Evolutionary conservation across 2,888 invertebrate genomes (phyloP), one percentile per base, ranked within the genome.

Genomic region (Bombylius major): DNA sequence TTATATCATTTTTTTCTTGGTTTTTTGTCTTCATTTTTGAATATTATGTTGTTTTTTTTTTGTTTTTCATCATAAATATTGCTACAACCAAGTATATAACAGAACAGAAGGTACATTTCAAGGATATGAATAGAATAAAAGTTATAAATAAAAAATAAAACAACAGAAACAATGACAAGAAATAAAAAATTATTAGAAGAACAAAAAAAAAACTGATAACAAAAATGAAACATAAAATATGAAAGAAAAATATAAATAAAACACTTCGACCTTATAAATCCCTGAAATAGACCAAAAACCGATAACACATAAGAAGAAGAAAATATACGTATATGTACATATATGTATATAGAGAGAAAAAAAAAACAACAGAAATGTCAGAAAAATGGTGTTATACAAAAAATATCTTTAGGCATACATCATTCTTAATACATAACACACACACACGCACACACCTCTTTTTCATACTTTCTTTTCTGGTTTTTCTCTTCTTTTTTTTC

Each of bases 241-340:
- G 39, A 23, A 23, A 42, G 39, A 11, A 7, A 42, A 11, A 46
- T 14, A 51, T 31, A 51, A 51, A 51, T 51, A 45, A 51, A 51
- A 51, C 46, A 51, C 51, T 51, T 51, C 50, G 39, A 46, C 54
- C 36, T 50, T 36, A 50, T 54, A 54, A 54, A 54, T 50, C 50
- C 54, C 50, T 14, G 49, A 49, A 54, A 54, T 54, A 54, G 54
- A 54, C 54, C 42, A 49, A 54, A 54, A 49, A 48, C 54, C 44
- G 49, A 49, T 54, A 49, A 49, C n/a, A 49, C 14, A 54, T 31
- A 45, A 48, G 12, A 31, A 50, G 45, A 54, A 45, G 34, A 32
- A 50, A 34, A 54, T n/a, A n/a, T n/a, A n/a, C n/a, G n/a, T n/a
- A n/a, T n/a, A n/a, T n/a, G n/a, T n/a, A n/a, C n/a, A n/a, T n/a